Evolutionary conservation across 2,888 invertebrate genomes (phyloP).

Genomic region (Eupithecia dodoneata): DNA sequence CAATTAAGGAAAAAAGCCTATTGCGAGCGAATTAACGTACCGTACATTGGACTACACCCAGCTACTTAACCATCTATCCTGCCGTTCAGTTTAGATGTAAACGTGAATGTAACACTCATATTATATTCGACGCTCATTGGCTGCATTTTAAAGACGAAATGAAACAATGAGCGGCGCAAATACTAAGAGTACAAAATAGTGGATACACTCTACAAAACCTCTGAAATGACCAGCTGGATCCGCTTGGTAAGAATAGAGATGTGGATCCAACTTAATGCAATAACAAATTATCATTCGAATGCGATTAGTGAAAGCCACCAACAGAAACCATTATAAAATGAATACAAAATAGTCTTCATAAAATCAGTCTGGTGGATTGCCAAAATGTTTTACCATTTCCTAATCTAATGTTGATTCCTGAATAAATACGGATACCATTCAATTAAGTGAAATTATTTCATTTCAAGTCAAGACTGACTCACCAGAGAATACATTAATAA

Average conservation of each 20-base stretch:
- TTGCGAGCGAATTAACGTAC: neutral
- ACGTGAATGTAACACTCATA: neutral
- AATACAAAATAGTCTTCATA: slow-evolving; percentile 1
- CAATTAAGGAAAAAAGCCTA: neutral
- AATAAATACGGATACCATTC: neutral
- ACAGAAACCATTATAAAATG: neutral
- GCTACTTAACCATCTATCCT: neutral
- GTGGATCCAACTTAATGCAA: neutral
- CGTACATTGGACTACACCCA: neutral
- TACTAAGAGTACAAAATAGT: neutral
- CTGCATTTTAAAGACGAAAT: neutral
- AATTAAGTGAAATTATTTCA: too few relatives aligned
- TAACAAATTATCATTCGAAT: neutral
- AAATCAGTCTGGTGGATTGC: neutral
- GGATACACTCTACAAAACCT: neutral
- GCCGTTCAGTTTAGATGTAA: neutral
- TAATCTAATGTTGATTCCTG: neutral
- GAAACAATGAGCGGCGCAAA: neutral
- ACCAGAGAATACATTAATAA: slow-evolving; percentile 6
- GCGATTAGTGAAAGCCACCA: neutral
- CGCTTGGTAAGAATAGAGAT: neutral
- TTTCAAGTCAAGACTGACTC: slow-evolving; percentile 1
- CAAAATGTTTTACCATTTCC: neutral
- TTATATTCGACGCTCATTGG: neutral
- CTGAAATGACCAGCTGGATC: neutral